phyloP scores from a whole-genome alignment of 2,888 invertebrate species.

The Cosmia trapezina region DNA sequence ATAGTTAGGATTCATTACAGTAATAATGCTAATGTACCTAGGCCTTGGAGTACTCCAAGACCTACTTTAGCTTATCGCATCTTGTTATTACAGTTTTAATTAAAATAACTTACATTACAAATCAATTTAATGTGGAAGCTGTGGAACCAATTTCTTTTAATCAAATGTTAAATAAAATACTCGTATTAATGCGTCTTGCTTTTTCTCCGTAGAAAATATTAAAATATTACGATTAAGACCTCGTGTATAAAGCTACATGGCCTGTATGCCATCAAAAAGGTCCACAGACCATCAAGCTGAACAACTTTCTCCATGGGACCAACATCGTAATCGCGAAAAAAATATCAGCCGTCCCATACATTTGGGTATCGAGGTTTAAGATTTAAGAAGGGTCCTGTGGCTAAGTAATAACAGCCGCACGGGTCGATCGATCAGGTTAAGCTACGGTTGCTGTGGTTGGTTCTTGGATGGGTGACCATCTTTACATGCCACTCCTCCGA shows the following conservation, averaged over 20 bases:
- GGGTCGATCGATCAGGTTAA: no score
- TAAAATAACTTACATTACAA: slow-evolving; percentile 23
- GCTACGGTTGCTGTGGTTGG: no score
- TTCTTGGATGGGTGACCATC: no score
- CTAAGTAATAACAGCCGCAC: no score
- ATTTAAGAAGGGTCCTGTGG: no score
- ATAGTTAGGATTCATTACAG: no score
- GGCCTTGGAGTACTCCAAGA: background rate
- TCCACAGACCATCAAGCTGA: background rate
- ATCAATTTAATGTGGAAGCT: slow-evolving; percentile 19
- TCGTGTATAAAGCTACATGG: background rate
- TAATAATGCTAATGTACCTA: no score
- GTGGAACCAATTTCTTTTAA: slow-evolving; percentile 18
- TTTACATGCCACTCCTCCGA: no score
- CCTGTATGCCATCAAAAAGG: background rate
- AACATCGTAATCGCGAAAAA: background rate
- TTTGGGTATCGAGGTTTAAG: no score
- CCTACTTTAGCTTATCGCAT: slow-evolving; percentile 12
- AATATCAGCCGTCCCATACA: no score
- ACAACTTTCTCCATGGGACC: background rate
- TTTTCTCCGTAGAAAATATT: background rate
- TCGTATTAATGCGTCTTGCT: background rate
- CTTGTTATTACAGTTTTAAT: slow-evolving; percentile 12
- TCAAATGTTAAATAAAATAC: slow-evolving; percentile 7
- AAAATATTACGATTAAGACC: background rate